A percentile compares a stretch with the other conserved stretches of the same genome.
phyloP scores from a whole-genome alignment of 2,113 vertebrate species.

The Alethe diademata region DNA sequence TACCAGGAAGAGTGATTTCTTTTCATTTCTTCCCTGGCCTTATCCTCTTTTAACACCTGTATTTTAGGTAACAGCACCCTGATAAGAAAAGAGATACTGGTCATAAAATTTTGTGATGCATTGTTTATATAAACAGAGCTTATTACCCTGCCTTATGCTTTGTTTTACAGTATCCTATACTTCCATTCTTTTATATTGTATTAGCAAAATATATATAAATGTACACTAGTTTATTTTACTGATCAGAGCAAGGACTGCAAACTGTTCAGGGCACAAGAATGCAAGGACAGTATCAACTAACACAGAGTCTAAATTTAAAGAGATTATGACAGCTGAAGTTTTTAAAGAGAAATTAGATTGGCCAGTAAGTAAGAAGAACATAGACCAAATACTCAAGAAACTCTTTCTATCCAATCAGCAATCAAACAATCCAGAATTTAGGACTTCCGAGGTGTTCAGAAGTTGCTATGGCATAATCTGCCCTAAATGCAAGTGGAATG shows the following conservation, averaged over 20 bases:
- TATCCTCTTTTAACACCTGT: slow-evolving; percentile 52
- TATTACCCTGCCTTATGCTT: neutral
- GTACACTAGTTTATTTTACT: neutral
- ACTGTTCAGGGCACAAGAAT: neutral
- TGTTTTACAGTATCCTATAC: neutral
- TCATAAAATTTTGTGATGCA: slow-evolving; percentile 9
- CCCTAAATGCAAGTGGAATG: neutral
- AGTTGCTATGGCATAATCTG: neutral
- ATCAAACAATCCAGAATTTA: neutral
- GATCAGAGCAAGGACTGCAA: neutral
- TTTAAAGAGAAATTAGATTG: neutral
- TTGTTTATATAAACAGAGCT: neutral
- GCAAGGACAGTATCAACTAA: neutral
- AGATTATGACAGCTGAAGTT: neutral
- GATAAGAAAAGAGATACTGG: slow-evolving; percentile 26
- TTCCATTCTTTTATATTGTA: neutral
- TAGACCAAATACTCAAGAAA: neutral
- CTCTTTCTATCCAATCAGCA: neutral
- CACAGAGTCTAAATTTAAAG: neutral
- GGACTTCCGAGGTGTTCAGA: neutral
- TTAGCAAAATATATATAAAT: neutral
- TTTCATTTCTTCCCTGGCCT: slow-evolving; percentile 47
- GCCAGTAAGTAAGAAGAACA: neutral
- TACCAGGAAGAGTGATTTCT: slow-evolving; percentile 45
- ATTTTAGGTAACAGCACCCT: slow-evolving; percentile 32